These are phyloP conservation scores for Thalassarche chlororhynchos DNA, from an alignment of 2,113 vertebrate species.

Conservation along the genomic window DNA sequence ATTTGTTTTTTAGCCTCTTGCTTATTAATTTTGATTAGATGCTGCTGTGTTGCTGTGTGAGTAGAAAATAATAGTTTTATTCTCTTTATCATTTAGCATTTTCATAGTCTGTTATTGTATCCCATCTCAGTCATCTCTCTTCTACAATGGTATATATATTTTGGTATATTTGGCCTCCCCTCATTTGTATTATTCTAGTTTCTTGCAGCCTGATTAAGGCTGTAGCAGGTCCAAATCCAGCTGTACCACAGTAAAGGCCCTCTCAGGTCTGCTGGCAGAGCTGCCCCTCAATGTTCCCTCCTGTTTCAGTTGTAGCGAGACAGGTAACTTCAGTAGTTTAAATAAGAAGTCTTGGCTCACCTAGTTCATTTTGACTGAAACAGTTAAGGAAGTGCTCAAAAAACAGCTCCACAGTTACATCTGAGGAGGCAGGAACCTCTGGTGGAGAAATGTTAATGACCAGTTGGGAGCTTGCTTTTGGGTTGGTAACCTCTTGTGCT, in stretches of 20 bases:
- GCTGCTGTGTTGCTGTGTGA: background rate
- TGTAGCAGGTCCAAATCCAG: background rate
- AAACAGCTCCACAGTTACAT: background rate
- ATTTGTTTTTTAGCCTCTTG: background rate
- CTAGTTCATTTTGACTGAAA: background rate
- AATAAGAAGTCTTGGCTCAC: background rate
- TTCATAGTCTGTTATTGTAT: background rate
- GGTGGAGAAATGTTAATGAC: background rate
- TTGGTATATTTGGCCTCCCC: background rate
- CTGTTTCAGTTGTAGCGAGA: background rate
- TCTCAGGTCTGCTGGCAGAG: background rate
- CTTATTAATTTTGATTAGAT: background rate
- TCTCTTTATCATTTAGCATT: background rate
- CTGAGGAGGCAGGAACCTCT: background rate
- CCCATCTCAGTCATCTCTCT: background rate
- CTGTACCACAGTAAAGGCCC: background rate
- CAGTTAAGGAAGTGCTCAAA: background rate
- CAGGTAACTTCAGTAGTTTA: background rate
- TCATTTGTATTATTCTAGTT: background rate
- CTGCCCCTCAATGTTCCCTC: background rate
- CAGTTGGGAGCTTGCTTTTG: background rate
- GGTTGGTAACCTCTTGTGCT: background rate
- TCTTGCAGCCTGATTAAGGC: background rate
- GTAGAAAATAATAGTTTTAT: background rate
- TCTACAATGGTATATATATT: background rate